Evolutionary conservation across 1,140 invertebrate genomes (phyloP).

Genomic region (Trichogramma pretiosum): DNA sequence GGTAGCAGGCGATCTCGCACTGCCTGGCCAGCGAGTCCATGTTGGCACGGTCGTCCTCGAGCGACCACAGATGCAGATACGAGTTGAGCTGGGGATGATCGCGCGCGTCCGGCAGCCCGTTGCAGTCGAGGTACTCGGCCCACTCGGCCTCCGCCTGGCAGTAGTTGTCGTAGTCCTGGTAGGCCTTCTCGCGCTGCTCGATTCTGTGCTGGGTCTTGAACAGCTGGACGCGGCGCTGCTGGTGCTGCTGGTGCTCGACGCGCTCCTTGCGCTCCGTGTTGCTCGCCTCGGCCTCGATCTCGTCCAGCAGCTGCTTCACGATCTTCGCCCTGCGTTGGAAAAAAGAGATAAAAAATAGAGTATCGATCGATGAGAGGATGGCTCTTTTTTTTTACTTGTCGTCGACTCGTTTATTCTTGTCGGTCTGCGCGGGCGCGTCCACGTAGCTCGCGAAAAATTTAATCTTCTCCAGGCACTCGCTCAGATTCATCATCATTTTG

Average conservation of each 20-base stretch:
- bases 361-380: background rate
- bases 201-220: slow-evolving; percentile 19
- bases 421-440: slow-evolving; percentile 10
- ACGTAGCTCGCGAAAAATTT: slow-evolving; percentile 29
- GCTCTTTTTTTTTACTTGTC: slow-evolving; percentile 21
- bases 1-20: slow-evolving; percentile 29
- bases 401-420: slow-evolving; percentile 22
- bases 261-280: slow-evolving; percentile 18
- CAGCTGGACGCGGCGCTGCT: slow-evolving; percentile 24
- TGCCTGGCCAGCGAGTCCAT: slow-evolving; percentile 34
- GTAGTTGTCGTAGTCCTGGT: slow-evolving; percentile 17
- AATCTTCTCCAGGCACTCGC: slow-evolving; percentile 21
- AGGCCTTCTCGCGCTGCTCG: slow-evolving; percentile 18
- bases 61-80: slow-evolving; percentile 53
- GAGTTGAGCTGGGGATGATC: slow-evolving; percentile 51
- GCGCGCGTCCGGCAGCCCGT: slow-evolving; percentile 54
- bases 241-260: slow-evolving; percentile 22
- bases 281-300: slow-evolving; percentile 28
- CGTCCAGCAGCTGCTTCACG: slow-evolving; percentile 32
- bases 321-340: too few species aligned
- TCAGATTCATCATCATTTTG: slow-evolving; percentile 3
- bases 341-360: too few species aligned
- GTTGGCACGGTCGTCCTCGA: slow-evolving; percentile 39
- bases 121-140: slow-evolving; percentile 53
- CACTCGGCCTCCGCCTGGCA: slow-evolving; percentile 42